Base-by-base conservation (phyloP, 2,888 invertebrate genomes). In the Thysanoteuthis rhombus region DNA sequence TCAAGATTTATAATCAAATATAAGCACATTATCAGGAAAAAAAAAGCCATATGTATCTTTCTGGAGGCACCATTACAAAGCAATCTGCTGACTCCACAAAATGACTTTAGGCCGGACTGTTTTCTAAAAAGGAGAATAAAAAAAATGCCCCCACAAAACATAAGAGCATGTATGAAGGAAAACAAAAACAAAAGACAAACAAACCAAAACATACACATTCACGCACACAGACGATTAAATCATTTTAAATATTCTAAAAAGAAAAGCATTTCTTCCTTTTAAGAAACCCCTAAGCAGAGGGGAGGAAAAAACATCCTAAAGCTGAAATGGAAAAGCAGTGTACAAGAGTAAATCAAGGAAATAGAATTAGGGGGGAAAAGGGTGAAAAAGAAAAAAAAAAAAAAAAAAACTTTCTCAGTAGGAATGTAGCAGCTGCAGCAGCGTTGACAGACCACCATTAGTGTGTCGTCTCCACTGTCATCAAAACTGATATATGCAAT, bases 401-500 rank as follows among this genome's bases (percentile, higher is more conserved):
- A n/a, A n/a, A n/a, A n/a, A n/a, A n/a, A n/a, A n/a, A n/a, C n/a
- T n/a, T 58, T 58, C 32, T 28, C 32, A 28, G 52, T 58, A 58
- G 58, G 58, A 58, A 58, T 58, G 40, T 32, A 90, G 90, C 39
- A 39, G 39, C 90, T 40, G 39, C 90, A 90, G 42, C 39, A 90
- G 42, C 10, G 6, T 40, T 42, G 40, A 39, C 90, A 39, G 90
- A 40, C 28, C 90, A 90, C 39, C 90, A 90, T 32, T 40, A 58
- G 28, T 6, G 32, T 25, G 58, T 58, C 32, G 58, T 58, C 58
- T 58, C 6, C 58, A 58, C 58, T 90, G 39, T 90, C 90, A 90
- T 90, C 90, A 39, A 32, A 39, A 90, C 39, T 38, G 90, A 90
- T 90, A 42, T 90, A 42, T 90, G 90, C 90, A 90, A 42, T 40